Evolutionary conservation across 2,113 vertebrate species (phyloP).

Genomic region (Chinchilla lanigera): DNA sequence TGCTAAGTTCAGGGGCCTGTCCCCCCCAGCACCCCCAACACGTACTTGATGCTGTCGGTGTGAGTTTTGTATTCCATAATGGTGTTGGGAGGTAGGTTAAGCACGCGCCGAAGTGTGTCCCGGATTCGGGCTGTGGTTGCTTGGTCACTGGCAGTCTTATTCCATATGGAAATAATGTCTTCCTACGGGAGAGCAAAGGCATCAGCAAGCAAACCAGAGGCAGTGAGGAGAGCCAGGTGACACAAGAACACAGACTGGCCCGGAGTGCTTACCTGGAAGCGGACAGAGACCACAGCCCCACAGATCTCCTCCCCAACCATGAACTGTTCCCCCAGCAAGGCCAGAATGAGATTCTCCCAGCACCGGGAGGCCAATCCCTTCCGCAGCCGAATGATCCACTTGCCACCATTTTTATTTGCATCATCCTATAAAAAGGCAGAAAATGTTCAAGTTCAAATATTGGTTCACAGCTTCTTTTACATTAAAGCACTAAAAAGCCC

Average conservation of each 20-base stretch:
- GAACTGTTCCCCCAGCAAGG: conserved; percentile 91
- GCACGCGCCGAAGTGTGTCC: conserved; percentile 90
- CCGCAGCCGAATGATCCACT: conserved; percentile 92
- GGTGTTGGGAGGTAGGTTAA: conserved; percentile 93
- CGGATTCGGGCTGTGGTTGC: conserved; percentile 91
- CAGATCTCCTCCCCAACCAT: conserved; percentile 93
- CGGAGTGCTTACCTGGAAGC: conserved; percentile 88
- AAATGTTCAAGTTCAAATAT: neutral
- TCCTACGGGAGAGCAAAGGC: conserved; percentile 81
- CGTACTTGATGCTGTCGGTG: conserved; percentile 93
- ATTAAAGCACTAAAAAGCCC: neutral
- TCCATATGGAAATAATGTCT: conserved; percentile 93
- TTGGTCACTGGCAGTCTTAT: conserved; percentile 93
- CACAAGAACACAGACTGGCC: neutral
- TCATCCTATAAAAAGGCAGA: conserved; percentile 87
- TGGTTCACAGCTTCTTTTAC: neutral
- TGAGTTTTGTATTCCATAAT: conserved; percentile 94
- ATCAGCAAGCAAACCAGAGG: conserved; percentile 49
- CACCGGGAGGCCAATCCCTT: conserved; percentile 91
- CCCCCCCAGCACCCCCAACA: conserved; percentile 73
- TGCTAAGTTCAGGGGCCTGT: conserved; percentile 67
- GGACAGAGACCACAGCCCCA: conserved; percentile 91
- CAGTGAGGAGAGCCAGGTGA: neutral
- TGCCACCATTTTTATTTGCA: conserved; percentile 92
- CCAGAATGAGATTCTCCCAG: conserved; percentile 92